Evolutionary conservation across 1,140 invertebrate species (phyloP).

Genomic region (Oreohelix idahoensis): DNA sequence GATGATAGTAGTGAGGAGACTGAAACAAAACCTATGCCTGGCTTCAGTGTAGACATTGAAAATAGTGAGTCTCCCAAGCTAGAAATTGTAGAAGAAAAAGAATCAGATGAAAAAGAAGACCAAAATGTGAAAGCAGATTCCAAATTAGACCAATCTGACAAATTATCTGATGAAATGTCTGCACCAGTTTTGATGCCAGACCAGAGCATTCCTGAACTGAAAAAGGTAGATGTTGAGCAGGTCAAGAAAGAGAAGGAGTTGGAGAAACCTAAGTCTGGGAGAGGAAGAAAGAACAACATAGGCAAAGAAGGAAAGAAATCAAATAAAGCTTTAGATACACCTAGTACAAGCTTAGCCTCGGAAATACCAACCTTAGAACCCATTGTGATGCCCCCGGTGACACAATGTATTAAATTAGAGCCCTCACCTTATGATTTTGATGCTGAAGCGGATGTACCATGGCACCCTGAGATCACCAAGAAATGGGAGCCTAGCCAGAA

Average conservation of each 20-base stretch:
- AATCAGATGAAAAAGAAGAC: not conserved
- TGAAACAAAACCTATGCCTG: not conserved
- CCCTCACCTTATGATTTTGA: conserved; percentile 51
- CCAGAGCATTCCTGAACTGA: not conserved
- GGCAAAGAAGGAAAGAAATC: conserved; percentile 46
- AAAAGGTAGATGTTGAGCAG: not conserved
- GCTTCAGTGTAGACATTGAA: not conserved
- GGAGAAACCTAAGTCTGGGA: conserved; percentile 49
- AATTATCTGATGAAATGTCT: not conserved
- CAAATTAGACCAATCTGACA: not conserved
- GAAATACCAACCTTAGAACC: not conserved
- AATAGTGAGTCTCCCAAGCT: not conserved
- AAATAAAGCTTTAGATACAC: conserved; percentile 2
- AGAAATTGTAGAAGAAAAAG: conserved; percentile 5
- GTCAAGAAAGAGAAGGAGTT: not conserved
- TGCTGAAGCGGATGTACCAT: conserved; percentile 38
- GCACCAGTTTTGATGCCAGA: not conserved
- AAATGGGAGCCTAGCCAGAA: conserved; percentile 46
- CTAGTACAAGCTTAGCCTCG: not conserved
- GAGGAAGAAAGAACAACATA: conserved; percentile 69
- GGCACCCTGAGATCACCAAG: conserved; percentile 49
- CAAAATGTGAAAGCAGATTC: not conserved
- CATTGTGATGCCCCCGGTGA: not conserved
- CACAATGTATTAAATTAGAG: conserved; percentile 1
- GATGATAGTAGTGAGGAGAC: not conserved